Percentiles rank a stretch among this genome's conserved stretches.
phyloP scores from a whole-genome alignment of 2,113 vertebrate genomes.

The Microcebus ravelobensis region DNA sequence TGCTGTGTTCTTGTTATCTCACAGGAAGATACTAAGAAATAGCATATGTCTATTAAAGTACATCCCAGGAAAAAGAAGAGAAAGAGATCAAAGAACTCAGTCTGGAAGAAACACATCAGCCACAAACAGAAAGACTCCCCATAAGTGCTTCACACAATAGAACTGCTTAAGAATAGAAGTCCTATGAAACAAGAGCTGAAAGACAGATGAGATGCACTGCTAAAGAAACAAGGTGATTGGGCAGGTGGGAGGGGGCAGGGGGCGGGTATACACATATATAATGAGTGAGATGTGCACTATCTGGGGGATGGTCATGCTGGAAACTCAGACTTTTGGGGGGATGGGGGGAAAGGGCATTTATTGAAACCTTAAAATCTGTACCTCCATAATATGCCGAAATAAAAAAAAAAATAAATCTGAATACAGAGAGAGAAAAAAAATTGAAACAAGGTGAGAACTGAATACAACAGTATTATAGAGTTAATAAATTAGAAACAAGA shows the following conservation, averaged over 20 bases:
- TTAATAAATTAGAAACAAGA: neutral
- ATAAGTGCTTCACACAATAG: neutral
- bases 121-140: neutral
- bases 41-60: neutral
- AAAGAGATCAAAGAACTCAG: neutral
- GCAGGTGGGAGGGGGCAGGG: too few relatives aligned
- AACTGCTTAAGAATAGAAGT: neutral
- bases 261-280: too few relatives aligned
- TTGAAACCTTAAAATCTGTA: too few relatives aligned
- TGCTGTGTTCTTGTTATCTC: too few relatives aligned
- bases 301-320: too few relatives aligned
- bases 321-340: too few relatives aligned
- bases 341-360: too few relatives aligned
- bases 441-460: neutral
- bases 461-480: neutral
- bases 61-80: neutral
- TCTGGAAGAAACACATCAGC: constrained; percentile 20
- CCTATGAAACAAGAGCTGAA: neutral
- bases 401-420: too few relatives aligned
- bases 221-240: neutral
- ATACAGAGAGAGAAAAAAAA: too few relatives aligned
- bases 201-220: neutral
- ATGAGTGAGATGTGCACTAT: too few relatives aligned
- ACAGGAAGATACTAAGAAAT: neutral
- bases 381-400: too few relatives aligned